A percentile compares a stretch with the other conserved stretches of the same genome.
Evolutionary conservation across 2,888 invertebrate species (phyloP).

Genomic region (Phaonia tiefii): DNA sequence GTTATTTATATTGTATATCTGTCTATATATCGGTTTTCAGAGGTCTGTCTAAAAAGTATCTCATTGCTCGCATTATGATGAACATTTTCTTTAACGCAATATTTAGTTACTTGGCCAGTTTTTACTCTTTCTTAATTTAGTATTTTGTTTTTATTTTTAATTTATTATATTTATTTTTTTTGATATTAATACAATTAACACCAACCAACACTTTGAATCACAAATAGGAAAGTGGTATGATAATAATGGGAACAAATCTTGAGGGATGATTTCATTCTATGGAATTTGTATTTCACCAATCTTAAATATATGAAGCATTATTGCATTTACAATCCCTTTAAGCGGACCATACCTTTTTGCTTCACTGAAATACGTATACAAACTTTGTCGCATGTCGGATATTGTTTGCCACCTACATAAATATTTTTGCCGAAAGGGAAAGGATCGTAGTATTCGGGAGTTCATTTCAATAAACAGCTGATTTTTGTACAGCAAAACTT

Average conservation of each 20-base stretch:
- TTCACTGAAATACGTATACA: too few relatives aligned
- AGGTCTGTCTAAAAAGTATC: background rate
- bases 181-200: constrained; percentile 11
- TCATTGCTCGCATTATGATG: constrained; percentile 29
- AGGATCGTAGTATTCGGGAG: too few relatives aligned
- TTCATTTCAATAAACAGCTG: too few relatives aligned
- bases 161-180: background rate
- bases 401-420: too few relatives aligned
- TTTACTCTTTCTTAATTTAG: constrained; percentile 37
- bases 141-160: background rate
- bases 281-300: too few relatives aligned
- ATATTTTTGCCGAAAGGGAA: too few relatives aligned
- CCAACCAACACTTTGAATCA: constrained; percentile 14
- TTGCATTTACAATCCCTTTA: too few relatives aligned
- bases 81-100: constrained; percentile 39
- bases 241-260: background rate
- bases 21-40: background rate
- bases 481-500: too few relatives aligned
- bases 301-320: too few relatives aligned
- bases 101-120: constrained; percentile 51
- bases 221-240: background rate
- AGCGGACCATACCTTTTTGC: too few relatives aligned
- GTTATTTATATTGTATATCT: constrained; percentile 40
- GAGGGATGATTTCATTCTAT: too few relatives aligned
- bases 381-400: too few relatives aligned